Base-by-base conservation (phyloP, 1,140 invertebrate species). In the Drosophila azteca region DNA sequence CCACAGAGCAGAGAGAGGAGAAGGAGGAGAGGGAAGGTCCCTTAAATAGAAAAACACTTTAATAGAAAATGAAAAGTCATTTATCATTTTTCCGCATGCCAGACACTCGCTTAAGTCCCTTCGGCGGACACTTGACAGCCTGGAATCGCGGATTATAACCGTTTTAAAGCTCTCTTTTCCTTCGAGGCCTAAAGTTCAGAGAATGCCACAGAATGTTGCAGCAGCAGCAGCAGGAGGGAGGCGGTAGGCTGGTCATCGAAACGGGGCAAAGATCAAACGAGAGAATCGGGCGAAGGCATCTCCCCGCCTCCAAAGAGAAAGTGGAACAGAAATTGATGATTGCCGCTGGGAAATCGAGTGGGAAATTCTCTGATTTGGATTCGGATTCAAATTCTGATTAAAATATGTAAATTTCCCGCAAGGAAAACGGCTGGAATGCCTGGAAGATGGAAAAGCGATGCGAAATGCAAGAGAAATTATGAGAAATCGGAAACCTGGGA, bases 401-500 rank as follows among this genome's bases (percentile, higher is more conserved):
- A 63, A 63, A 63, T 63, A 63, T 63, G 60, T 54, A 63, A 54
- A 63, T 63, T 43, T 54, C 41, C 31, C 41, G 6, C 61, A 52
- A 44, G 61, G 41, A 66, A 65, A 68, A 54, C 24, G 31, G 52
- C 17, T 39, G 31, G 45, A 20, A 20, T 20, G 26, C 20, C 48
- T 29, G 31, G 45, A 11, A 31, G 35, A 54, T 43, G 39, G 26
- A 13, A 39, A 39, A 13, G 35, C 35, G 4, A 13, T 39, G 35
- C 17, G 11, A 39, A 48, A 43, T 67, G 24, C 62, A 48, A 35
- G 44, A 24, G 48, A 75, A 75, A 75, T 75, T 75, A 75, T 75
- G 72, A 74, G 70, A 74, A 75, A 52, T 72, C 24, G 59, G 60
- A 50, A 74, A 43, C 46, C 69, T 50, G 43, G 31, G 51, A 46